Conservation (phyloP, 2,888 invertebrate species). For the Stenolophus ochropezus region DNA sequence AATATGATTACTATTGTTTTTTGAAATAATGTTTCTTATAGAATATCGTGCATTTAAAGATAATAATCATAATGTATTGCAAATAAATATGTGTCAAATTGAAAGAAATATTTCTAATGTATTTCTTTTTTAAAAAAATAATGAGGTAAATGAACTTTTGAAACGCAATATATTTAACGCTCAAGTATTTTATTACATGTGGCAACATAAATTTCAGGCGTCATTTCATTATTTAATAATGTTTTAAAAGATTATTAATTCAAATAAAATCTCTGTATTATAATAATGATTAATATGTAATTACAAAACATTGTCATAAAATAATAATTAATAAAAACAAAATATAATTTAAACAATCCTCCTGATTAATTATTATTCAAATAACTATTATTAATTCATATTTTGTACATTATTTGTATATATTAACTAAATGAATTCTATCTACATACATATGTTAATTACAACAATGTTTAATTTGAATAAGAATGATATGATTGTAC, state of each 20-base stretch:
- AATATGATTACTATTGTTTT: too few relatives aligned
- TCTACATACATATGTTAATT: neutral
- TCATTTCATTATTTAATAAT: neutral
- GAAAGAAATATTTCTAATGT: neutral
- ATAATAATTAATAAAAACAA: neutral
- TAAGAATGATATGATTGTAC: neutral
- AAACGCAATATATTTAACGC: neutral
- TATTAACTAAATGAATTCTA: neutral
- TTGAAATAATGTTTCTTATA: too few relatives aligned
- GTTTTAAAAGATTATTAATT: neutral
- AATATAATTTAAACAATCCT: neutral
- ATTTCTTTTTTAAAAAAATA: neutral
- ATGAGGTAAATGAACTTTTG: neutral
- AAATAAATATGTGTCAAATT: neutral
- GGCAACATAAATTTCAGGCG: neutral
- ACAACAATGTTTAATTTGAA: neutral
- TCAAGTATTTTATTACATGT: neutral
- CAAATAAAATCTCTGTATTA: neutral
- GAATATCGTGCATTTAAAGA: too few relatives aligned
- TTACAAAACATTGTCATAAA: neutral
- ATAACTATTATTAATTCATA: neutral
- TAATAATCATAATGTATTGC: too few relatives aligned
- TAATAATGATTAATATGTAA: neutral
- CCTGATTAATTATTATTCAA: neutral
- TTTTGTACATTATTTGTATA: neutral